Percentiles rank a stretch among this genome's conserved stretches.
Evolutionary conservation across 2,888 invertebrate genomes (phyloP).

Genomic region (Cantharis lateralis): DNA sequence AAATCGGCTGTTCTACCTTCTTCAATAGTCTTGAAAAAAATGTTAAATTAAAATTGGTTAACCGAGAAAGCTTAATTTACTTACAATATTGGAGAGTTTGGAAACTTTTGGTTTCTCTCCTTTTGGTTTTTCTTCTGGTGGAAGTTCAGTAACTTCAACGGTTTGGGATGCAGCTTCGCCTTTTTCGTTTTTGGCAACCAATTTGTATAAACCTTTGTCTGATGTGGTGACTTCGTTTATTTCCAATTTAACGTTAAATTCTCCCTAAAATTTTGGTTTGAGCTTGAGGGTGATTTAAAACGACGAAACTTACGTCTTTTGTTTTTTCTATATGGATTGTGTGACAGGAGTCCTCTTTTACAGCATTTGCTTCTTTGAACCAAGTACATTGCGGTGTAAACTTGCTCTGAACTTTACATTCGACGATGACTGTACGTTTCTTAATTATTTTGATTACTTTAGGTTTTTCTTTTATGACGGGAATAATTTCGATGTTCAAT

Average conservation of each 20-base stretch:
- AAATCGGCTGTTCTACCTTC: slow-evolving; percentile 81
- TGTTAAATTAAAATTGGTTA: neutral
- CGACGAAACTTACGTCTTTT: slow-evolving; percentile 65
- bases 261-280: slow-evolving; percentile 65
- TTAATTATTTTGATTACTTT: slow-evolving; percentile 90
- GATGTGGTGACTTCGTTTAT: slow-evolving; percentile 79
- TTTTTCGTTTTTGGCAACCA: slow-evolving; percentile 90
- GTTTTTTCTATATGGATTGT: slow-evolving; percentile 78
- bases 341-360: slow-evolving; percentile 77
- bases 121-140: slow-evolving; percentile 74
- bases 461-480: slow-evolving; percentile 91
- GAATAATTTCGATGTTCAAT: slow-evolving; percentile 96
- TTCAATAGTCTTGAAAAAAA: slow-evolving; percentile 62
- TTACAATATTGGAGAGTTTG: slow-evolving; percentile 76
- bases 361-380: slow-evolving; percentile 85
- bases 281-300: neutral
- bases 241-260: slow-evolving; percentile 88
- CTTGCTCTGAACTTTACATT: slow-evolving; percentile 91
- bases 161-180: slow-evolving; percentile 89
- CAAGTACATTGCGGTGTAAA: slow-evolving; percentile 92
- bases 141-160: slow-evolving; percentile 85
- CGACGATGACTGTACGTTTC: slow-evolving; percentile 90
- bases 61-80: slow-evolving; percentile 43
- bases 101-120: slow-evolving; percentile 81
- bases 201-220: slow-evolving; percentile 88